A percentile compares a stretch with the other conserved stretches of the same genome.
Evolutionary conservation across 2,888 invertebrate genomes (phyloP).

Genomic region (Adineta ricciae): DNA sequence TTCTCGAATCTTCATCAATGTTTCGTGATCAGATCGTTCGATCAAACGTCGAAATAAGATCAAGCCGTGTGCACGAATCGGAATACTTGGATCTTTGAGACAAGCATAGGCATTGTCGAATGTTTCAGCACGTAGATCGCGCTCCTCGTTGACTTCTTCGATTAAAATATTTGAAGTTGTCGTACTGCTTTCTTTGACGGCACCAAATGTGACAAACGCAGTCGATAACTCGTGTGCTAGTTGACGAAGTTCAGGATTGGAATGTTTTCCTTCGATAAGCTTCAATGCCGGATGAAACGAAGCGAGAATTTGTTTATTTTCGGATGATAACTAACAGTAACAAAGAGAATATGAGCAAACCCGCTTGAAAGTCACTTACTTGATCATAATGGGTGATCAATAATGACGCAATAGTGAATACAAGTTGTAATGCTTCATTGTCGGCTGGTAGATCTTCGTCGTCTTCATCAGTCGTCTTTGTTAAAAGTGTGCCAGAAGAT

Average conservation of each 20-base stretch:
- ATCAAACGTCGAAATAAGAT: constrained; percentile 65
- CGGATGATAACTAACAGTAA: neutral
- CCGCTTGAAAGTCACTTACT: neutral
- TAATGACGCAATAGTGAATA: constrained; percentile 11
- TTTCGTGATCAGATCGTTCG: constrained; percentile 58
- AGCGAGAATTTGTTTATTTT: neutral
- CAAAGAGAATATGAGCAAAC: neutral
- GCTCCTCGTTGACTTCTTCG: constrained; percentile 22
- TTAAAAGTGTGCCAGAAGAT: neutral
- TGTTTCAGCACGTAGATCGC: constrained; percentile 42
- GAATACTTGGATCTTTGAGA: constrained; percentile 62
- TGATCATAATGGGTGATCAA: constrained; percentile 13
- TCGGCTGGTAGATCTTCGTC: neutral
- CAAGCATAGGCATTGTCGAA: constrained; percentile 59
- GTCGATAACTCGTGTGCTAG: neutral
- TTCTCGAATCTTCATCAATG: constrained; percentile 49
- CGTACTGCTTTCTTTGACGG: neutral
- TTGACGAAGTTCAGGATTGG: neutral
- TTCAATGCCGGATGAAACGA: neutral
- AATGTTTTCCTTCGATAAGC: neutral
- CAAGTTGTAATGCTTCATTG: neutral
- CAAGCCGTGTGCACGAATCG: constrained; percentile 71
- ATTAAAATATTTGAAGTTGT: neutral
- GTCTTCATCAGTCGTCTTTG: neutral
- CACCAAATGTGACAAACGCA: neutral